phyloP scores from a whole-genome alignment of 2,888 invertebrate genomes.

The Diachrysia chrysitis region DNA sequence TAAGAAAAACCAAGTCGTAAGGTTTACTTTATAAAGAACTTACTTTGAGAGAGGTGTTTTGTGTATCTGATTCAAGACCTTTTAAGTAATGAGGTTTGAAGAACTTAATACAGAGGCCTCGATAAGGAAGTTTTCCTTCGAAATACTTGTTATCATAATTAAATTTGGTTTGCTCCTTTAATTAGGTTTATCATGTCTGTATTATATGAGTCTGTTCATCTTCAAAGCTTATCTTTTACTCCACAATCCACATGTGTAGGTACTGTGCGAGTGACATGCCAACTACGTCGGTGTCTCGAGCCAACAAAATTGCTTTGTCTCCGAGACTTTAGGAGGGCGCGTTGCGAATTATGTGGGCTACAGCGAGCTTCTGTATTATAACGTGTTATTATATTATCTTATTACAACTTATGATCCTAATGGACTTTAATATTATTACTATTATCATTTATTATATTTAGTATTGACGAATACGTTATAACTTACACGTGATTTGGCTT shows the following conservation, averaged over 20 bases:
- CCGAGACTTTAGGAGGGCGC: conserved; percentile 72
- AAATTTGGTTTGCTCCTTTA: conserved; percentile 22
- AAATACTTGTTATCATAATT: conserved; percentile 9
- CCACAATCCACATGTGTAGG: conserved; percentile 69
- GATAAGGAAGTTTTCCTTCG: conserved; percentile 7
- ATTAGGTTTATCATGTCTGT: conserved; percentile 34
- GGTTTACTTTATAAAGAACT: conserved; percentile 4
- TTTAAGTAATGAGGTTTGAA: conserved; percentile 14
- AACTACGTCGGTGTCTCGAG: conserved; percentile 73
- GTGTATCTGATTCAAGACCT: conserved; percentile 6
- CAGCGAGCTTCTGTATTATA: conserved; percentile 63
- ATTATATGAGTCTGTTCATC: conserved; percentile 47
- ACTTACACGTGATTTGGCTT: neutral
- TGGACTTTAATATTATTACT: conserved; percentile 21
- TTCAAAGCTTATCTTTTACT: conserved; percentile 73
- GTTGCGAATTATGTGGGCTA: conserved; percentile 72
- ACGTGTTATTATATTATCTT: conserved; percentile 68
- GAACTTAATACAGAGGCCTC: conserved; percentile 13
- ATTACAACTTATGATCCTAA: conserved; percentile 54
- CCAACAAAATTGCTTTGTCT: conserved; percentile 82
- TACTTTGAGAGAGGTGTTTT: neutral
- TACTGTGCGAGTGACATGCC: conserved; percentile 77
- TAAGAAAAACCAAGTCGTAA: neutral
- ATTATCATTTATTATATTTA: neutral
- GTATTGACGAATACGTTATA: neutral